These are phyloP conservation scores for Malurus leucopterus DNA, from an alignment of 2,797 vertebrate genomes.

Conservation along the genomic window DNA sequence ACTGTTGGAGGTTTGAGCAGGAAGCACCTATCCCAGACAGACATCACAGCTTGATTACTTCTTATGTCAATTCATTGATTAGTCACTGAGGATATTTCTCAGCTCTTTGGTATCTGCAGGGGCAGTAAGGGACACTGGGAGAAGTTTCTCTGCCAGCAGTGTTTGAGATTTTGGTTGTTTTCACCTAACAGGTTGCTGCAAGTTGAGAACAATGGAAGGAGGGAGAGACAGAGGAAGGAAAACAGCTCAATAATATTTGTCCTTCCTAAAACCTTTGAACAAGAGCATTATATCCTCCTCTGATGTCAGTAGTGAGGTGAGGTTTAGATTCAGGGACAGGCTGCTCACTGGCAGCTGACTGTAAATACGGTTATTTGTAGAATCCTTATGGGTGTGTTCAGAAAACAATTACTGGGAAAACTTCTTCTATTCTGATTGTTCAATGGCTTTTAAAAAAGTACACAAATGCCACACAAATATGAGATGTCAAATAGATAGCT, in stretches of 20 bases:
- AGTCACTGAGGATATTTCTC: not conserved
- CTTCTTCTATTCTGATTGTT: not conserved
- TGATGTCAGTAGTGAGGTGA: not conserved
- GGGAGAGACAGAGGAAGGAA: not conserved
- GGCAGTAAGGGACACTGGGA: not conserved
- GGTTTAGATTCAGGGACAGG: not conserved
- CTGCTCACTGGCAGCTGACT: not conserved
- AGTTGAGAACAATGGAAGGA: not conserved
- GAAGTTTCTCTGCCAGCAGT: not conserved
- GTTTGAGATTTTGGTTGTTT: not conserved
- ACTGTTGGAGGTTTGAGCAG: not conserved
- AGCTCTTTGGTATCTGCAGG: not conserved
- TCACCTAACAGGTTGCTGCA: not conserved
- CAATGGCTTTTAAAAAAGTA: not conserved
- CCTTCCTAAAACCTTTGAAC: not conserved
- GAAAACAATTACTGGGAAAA: not conserved
- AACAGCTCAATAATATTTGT: not conserved
- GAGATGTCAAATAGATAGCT: not conserved
- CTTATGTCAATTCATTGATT: not conserved
- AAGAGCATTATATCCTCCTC: not conserved
- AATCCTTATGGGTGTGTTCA: not conserved
- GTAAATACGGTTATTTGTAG: not conserved
- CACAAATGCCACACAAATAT: accelerated
- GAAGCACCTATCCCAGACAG: not conserved
- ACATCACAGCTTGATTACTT: not conserved